Evolutionary conservation across 2,888 invertebrate genomes (phyloP).

Genomic region (Netelia inedita): DNA sequence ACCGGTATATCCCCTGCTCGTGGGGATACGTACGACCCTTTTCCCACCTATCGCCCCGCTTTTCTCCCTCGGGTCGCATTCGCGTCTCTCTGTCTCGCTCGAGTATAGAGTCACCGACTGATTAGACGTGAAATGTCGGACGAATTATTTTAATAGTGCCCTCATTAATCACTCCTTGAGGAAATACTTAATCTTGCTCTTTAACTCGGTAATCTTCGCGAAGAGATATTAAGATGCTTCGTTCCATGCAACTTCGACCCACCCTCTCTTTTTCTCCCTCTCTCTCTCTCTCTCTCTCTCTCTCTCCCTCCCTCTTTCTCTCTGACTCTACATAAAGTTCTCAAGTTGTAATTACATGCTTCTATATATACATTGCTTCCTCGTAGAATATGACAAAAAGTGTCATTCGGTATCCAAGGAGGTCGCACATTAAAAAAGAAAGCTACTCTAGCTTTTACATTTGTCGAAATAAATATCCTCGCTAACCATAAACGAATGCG

Average conservation of each 20-base stretch:
- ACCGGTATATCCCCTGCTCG: conserved; percentile 9
- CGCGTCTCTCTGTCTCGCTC: conserved; percentile 29
- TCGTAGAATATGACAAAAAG: background rate
- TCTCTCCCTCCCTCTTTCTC: conserved; percentile 5
- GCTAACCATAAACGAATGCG: background rate
- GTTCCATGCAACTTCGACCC: background rate
- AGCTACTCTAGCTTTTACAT: background rate
- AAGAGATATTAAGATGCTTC: conserved; percentile 50
- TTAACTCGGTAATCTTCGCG: conserved; percentile 35
- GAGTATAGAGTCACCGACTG: conserved; percentile 26
- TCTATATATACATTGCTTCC: background rate
- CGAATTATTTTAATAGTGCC: conserved; percentile 63
- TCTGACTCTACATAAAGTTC: conserved; percentile 1
- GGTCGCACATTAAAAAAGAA: too few species aligned
- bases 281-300: background rate
- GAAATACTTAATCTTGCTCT: conserved; percentile 58
- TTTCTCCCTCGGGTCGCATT: conserved; percentile 48
- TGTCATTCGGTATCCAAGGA: background rate
- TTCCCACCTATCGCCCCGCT: conserved; percentile 11
- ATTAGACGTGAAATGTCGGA: conserved; percentile 64
- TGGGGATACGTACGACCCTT: background rate
- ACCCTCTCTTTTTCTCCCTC: background rate
- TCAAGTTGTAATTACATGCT: conserved; percentile 4
- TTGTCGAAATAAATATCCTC: too few species aligned
- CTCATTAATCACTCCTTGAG: conserved; percentile 64